Percentiles rank a stretch among this genome's conserved stretches.
phyloP scores from a whole-genome alignment of 2,797 vertebrate species.

The Ceryle rudis region DNA sequence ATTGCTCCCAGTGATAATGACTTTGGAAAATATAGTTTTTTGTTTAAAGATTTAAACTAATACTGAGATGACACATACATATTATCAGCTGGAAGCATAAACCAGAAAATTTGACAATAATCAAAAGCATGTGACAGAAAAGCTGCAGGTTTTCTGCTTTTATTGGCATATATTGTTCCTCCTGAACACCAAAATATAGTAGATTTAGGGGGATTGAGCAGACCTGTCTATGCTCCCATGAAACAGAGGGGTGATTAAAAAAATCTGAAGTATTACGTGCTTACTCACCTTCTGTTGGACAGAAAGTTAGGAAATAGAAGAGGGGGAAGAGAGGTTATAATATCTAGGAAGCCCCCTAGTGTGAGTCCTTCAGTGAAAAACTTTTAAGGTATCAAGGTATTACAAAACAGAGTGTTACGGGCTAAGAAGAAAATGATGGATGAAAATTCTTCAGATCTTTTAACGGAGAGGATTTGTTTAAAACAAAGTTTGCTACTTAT shows the following conservation, averaged over 20 bases:
- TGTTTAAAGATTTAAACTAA: slow-evolving; percentile 99
- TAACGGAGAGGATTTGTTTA: slow-evolving; percentile 80
- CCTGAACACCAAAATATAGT: slow-evolving; percentile 81
- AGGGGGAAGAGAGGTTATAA: slow-evolving; percentile 44
- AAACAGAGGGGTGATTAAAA: slow-evolving; percentile 70
- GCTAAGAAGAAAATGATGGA: slow-evolving; percentile 70
- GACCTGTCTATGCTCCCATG: slow-evolving; percentile 74
- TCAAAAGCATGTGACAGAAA: slow-evolving; percentile 79
- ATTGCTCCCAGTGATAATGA: slow-evolving; percentile 99
- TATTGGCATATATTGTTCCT: slow-evolving; percentile 78
- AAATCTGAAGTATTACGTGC: slow-evolving; percentile 67
- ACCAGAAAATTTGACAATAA: slow-evolving; percentile 78
- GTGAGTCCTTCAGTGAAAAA: slow-evolving; percentile 74
- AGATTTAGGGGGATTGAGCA: slow-evolving; percentile 79
- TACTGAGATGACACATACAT: slow-evolving; percentile 71
- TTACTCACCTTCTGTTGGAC: slow-evolving; percentile 77
- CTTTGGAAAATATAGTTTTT: slow-evolving; percentile 99
- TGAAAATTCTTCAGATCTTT: slow-evolving; percentile 78
- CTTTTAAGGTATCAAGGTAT: slow-evolving; percentile 49
- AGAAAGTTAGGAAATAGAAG: slow-evolving; percentile 72
- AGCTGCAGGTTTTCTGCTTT: slow-evolving; percentile 81
- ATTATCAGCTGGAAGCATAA: slow-evolving; percentile 79
- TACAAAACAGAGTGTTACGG: slow-evolving; percentile 48
- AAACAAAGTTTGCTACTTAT: slow-evolving; percentile 84
- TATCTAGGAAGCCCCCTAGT: slow-evolving; percentile 64